A percentile compares a stretch with the other conserved stretches of the same genome.
These are phyloP conservation scores for Caenorhabditis zanzibari DNA, from an alignment of 2,888 invertebrate genomes.

Conservation along the genomic window DNA sequence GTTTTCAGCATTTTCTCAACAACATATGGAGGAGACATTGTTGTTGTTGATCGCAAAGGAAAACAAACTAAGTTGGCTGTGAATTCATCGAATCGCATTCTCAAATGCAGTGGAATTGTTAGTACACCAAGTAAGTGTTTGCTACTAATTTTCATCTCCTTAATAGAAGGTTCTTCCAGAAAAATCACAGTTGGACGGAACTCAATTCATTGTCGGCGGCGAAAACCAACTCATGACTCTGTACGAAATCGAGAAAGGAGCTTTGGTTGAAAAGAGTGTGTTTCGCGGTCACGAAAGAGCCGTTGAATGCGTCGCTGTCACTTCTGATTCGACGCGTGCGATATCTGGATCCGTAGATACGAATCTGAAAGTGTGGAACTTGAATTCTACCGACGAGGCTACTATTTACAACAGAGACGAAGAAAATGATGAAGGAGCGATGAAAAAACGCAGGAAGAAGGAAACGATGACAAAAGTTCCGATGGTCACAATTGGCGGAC, in stretches of 20 bases:
- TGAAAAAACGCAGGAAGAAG: constrained; percentile 71
- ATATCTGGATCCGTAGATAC: constrained; percentile 85
- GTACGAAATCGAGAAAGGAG: constrained; percentile 63
- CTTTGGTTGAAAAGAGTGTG: constrained; percentile 55
- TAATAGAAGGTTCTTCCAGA: constrained; percentile 27
- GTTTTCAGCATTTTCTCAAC: constrained; percentile 78
- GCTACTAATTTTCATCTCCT: neutral
- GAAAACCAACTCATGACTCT: constrained; percentile 78
- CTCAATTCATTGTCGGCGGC: constrained; percentile 71
- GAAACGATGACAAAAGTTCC: constrained; percentile 85
- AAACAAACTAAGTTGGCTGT: constrained; percentile 59
- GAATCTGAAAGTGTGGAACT: constrained; percentile 85
- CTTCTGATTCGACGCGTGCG: constrained; percentile 86
- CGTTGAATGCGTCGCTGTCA: constrained; percentile 92
- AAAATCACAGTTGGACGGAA: constrained; percentile 56
- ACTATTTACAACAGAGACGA: constrained; percentile 69
- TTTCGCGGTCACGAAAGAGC: constrained; percentile 95
- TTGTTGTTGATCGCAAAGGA: constrained; percentile 75
- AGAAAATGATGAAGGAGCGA: constrained; percentile 61
- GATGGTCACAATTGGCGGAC: constrained; percentile 92
- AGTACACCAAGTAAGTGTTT: constrained; percentile 62
- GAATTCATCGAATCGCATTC: constrained; percentile 50
- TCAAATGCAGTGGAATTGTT: constrained; percentile 69
- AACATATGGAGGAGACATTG: constrained; percentile 79
- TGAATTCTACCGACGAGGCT: constrained; percentile 69